These are phyloP conservation scores for Unio delphinus DNA, from an alignment of 2,888 invertebrate genomes.

Conservation along the genomic window DNA sequence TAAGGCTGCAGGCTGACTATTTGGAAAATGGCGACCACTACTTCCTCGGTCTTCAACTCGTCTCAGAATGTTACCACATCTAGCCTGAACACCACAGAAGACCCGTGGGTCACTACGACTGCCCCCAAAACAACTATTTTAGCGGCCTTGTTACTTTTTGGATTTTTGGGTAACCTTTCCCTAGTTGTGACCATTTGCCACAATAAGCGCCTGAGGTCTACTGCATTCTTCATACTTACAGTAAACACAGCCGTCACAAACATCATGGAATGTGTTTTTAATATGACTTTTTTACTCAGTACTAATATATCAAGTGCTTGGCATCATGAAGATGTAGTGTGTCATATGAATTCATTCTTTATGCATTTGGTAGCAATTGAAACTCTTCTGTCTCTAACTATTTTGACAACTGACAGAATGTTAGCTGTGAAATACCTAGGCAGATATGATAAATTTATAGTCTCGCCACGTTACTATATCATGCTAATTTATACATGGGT, in stretches of 20 bases:
- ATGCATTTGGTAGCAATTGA: conserved; percentile 52
- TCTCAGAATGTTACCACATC: too few species aligned
- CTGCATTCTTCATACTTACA: conserved; percentile 49
- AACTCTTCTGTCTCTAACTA: conserved; percentile 45
- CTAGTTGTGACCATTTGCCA: conserved; percentile 55
- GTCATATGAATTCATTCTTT: conserved; percentile 55
- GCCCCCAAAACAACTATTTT: conserved; percentile 47
- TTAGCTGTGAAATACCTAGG: conserved; percentile 49
- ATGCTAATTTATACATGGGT: conserved; percentile 58
- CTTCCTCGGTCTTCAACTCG: neutral
- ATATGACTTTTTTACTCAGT: conserved; percentile 60
- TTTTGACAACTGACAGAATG: conserved; percentile 55
- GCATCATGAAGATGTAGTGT: conserved; percentile 50
- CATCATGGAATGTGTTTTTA: conserved; percentile 56
- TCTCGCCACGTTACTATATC: conserved; percentile 32
- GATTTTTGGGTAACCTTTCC: conserved; percentile 56
- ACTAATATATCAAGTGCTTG: conserved; percentile 50
- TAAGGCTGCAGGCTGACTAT: too few species aligned
- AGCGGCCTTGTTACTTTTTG: conserved; percentile 51
- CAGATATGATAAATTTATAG: conserved; percentile 44
- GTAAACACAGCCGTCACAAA: conserved; percentile 56
- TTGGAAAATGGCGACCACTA: conserved; percentile 1
- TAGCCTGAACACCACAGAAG: neutral
- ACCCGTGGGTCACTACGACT: conserved; percentile 20
- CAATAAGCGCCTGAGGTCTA: conserved; percentile 40